phyloP scores from a whole-genome alignment of 1,140 invertebrate species.

The Procambarus clarkii region DNA sequence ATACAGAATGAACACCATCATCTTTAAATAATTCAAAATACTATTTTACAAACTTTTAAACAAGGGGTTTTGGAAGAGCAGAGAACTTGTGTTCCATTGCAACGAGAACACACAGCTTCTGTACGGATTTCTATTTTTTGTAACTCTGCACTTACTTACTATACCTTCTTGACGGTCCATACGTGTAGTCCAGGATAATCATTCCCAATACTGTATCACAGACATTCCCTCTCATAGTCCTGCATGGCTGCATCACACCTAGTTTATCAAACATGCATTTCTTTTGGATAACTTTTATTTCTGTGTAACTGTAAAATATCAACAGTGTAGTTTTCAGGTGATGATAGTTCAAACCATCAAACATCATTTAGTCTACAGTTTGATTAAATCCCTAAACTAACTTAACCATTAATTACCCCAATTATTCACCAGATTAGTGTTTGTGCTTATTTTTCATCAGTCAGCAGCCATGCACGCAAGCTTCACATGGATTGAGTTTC shows the following conservation, averaged over 20 bases:
- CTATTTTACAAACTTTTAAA: slow-evolving; percentile 67
- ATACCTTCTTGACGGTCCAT: slow-evolving; percentile 48
- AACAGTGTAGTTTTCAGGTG: neutral
- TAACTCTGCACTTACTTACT: slow-evolving; percentile 63
- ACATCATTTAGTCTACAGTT: neutral
- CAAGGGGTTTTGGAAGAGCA: slow-evolving; percentile 67
- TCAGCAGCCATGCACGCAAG: slow-evolving; percentile 45
- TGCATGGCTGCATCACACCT: slow-evolving; percentile 30
- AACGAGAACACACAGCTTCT: slow-evolving; percentile 53
- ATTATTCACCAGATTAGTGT: slow-evolving; percentile 8
- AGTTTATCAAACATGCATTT: neutral
- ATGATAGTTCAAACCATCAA: neutral
- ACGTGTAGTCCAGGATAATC: slow-evolving; percentile 52
- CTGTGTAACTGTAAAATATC: neutral
- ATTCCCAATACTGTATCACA: slow-evolving; percentile 66
- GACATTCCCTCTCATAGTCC: slow-evolving; percentile 47
- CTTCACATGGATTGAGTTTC: slow-evolving; percentile 31
- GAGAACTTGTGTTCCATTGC: slow-evolving; percentile 67
- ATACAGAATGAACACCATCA: slow-evolving; percentile 69
- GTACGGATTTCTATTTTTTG: slow-evolving; percentile 63
- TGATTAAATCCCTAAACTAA: slow-evolving; percentile 7
- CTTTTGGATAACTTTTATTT: slow-evolving; percentile 1
- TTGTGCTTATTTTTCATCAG: slow-evolving; percentile 46
- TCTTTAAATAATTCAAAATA: slow-evolving; percentile 63
- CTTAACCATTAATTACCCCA: slow-evolving; percentile 26